Conservation (phyloP, 2,888 invertebrate species). For the Sinopyrophorus schimmeli region DNA sequence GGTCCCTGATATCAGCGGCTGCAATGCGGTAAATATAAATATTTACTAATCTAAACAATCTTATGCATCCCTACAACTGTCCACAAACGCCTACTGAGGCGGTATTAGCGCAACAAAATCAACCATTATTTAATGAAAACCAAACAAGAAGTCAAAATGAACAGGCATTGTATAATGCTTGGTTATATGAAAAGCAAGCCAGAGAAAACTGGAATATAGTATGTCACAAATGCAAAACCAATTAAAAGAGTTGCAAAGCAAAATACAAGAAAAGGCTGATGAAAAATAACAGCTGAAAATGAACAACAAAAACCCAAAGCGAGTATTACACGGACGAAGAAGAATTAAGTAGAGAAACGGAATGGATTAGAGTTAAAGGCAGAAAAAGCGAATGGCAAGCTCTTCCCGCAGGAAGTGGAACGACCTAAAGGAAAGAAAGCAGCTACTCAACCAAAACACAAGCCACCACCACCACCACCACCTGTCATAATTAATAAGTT, state of each 20-base stretch:
- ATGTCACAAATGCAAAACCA: conserved; percentile 13
- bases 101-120: conserved; percentile 11
- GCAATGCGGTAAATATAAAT: conserved; percentile 9
- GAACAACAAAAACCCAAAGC: conserved; percentile 11
- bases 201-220: conserved; percentile 13
- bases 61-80: conserved; percentile 7
- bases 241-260: conserved; percentile 14
- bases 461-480: conserved; percentile 10
- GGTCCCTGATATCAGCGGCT: background rate
- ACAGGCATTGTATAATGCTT: conserved; percentile 17
- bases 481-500: conserved; percentile 10
- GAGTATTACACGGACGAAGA: conserved; percentile 18
- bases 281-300: conserved; percentile 6
- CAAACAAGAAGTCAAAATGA: conserved; percentile 13
- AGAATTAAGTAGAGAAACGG: conserved; percentile 17
- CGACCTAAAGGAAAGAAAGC: conserved; percentile 1
- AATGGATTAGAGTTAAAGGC: conserved; percentile 16
- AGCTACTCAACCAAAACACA: conserved; percentile 6
- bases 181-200: conserved; percentile 14
- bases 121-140: conserved; percentile 13
- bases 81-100: conserved; percentile 7
- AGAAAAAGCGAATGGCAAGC: conserved; percentile 14
- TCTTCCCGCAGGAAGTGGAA: conserved; percentile 10
- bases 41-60: conserved; percentile 8
- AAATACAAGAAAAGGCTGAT: conserved; percentile 11